phyloP scores from a whole-genome alignment of 2,113 vertebrate species.

The Sander vitreus region DNA sequence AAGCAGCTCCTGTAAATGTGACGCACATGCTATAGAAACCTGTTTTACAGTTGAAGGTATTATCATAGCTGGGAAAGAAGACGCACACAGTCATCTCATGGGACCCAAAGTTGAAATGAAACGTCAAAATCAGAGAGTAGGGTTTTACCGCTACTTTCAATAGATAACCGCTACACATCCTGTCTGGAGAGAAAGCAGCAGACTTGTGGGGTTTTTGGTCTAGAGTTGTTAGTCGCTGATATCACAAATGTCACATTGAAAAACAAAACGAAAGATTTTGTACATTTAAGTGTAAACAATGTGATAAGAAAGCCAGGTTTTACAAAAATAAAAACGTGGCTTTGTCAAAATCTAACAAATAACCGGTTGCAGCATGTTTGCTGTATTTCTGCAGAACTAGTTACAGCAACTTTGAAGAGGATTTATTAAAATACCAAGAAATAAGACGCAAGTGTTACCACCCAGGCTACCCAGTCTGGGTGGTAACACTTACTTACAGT shows the following conservation, averaged over 20 bases:
- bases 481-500: too few species aligned
- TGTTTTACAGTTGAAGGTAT: conserved; percentile 44
- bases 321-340: not conserved
- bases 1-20: not conserved
- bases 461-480: not conserved
- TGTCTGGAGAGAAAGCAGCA: conserved; percentile 80
- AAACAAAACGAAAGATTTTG: conserved; percentile 21
- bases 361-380: not conserved
- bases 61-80: conserved; percentile 48
- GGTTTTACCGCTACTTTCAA: conserved; percentile 80
- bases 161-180: conserved; percentile 81
- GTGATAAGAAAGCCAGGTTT: not conserved
- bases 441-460: not conserved
- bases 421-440: conserved; percentile 5
- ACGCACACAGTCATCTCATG: conserved; percentile 56
- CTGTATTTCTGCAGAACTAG: conserved; percentile 6
- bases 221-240: conserved; percentile 60
- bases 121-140: conserved; percentile 72
- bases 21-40: not conserved
- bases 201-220: conserved; percentile 79
- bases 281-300: not conserved
- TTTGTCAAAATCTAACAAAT: not conserved
- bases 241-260: conserved; percentile 62
- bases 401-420: not conserved
- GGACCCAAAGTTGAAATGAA: conserved; percentile 76